Evolutionary conservation across 2,113 vertebrate species (phyloP).

Genomic region (Pelecanus crispus): DNA sequence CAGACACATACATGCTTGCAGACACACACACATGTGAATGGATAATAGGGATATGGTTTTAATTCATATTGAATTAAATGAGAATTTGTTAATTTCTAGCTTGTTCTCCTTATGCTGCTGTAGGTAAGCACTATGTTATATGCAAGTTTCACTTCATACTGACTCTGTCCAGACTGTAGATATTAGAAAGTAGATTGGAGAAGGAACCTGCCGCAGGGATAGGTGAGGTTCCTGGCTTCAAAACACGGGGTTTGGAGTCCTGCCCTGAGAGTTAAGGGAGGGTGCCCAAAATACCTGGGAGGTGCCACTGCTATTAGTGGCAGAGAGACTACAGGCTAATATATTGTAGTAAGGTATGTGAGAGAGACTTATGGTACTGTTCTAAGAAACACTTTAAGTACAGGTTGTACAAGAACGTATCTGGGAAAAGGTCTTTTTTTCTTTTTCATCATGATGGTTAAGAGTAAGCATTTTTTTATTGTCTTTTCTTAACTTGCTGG

Average conservation of each 20-base stretch:
- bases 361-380: neutral
- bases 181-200: neutral
- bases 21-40: too few relatives aligned
- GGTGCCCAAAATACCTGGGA: neutral
- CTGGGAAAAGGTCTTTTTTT: neutral
- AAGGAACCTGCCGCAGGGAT: neutral
- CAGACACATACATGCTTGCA: rapidly evolving
- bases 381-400: neutral
- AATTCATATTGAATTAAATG: neutral
- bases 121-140: neutral
- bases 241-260: neutral
- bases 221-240: neutral
- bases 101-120: neutral
- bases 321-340: neutral
- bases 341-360: neutral
- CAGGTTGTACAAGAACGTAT: neutral
- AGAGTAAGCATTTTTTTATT: neutral
- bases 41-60: neutral
- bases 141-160: neutral
- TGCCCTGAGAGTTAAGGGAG: neutral
- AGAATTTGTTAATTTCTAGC: neutral
- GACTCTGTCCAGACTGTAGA: neutral
- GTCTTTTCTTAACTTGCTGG: neutral
- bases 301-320: neutral
- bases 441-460: neutral